phyloP scores from a whole-genome alignment of 2,113 vertebrate genomes.

The Stercorarius parasiticus region DNA sequence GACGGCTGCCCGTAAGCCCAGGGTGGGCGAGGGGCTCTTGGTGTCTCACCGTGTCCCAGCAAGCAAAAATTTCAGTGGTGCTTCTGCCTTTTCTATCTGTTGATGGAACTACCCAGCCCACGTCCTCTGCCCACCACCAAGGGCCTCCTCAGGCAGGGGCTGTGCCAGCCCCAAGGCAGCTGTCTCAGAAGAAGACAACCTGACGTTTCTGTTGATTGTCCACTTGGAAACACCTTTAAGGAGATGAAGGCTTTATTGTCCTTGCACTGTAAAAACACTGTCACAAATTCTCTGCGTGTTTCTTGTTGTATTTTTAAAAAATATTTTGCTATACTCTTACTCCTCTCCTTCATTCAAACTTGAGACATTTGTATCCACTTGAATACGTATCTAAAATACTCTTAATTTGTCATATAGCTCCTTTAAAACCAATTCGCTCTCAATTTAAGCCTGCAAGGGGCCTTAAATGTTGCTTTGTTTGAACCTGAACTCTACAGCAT shows the following conservation, averaged over 20 bases:
- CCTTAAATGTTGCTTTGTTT: background rate
- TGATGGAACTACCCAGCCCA: background rate
- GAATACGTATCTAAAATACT: background rate
- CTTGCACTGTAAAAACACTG: background rate
- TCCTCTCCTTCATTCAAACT: background rate
- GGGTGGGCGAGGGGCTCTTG: fast-evolving
- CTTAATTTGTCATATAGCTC: background rate
- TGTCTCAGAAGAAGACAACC: background rate
- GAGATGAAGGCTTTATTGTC: background rate
- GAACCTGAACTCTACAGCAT: background rate
- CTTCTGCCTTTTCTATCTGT: background rate
- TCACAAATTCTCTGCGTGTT: background rate
- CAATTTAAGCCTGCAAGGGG: background rate
- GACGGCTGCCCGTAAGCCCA: fast-evolving
- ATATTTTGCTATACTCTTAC: background rate
- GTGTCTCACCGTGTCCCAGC: fast-evolving
- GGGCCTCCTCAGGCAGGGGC: background rate
- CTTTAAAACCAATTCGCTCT: background rate
- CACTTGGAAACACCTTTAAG: background rate
- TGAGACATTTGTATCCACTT: background rate
- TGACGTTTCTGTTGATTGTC: background rate
- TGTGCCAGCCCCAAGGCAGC: fast-evolving
- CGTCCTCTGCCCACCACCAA: fast-evolving
- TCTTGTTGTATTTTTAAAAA: background rate
- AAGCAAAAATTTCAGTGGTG: background rate